Evolutionary conservation across 1,140 invertebrate genomes (phyloP), one percentile per base, ranked within the genome.

Genomic region (Anthonomus grandis): DNA sequence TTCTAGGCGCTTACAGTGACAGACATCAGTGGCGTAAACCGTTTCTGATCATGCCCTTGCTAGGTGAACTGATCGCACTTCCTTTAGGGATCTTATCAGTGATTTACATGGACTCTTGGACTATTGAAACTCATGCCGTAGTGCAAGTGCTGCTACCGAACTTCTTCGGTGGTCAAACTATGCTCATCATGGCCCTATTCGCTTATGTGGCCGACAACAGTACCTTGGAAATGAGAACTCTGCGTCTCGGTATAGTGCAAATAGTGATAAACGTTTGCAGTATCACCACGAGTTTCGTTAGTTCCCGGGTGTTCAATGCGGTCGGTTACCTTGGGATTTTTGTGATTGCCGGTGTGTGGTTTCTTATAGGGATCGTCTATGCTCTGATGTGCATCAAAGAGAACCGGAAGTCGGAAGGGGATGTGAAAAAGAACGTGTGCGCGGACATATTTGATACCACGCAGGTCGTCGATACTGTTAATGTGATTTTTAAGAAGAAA

Each of bases 1-100:
- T 86, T 71, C 71, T 86, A 61, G 83, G 86, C 55, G 79, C 81
- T 1, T 81, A 81, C 78, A 83, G 82, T 57, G 83, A 85, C 67
- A 75, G 79, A 27, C 79, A 82, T 39, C 83, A 84, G 49, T 79
- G 63, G 15, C 64, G 83, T 31, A 87, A 87, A 72, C 77, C 84
- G 17, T 83, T 80, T 50, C 78, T 85, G 64, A 61, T 85, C 6
- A 56, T 83, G 19, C 83, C 83, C 2, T 75, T 85, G 22, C 53
- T 80, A 4, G 83, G 83, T 6, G 82, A 84, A 62, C 75, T 80
- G 23, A 70, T 79, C 21, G 71, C 76, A 3, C 61, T 68, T 3
- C 50, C 76, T 2, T 77, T 76, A 18, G 77, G 79, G 47, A 74
- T 83, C 3, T 34, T 82, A 0, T 79, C 76, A 51, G 78, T 77